phyloP scores from a whole-genome alignment of 2,888 invertebrate species.

The Pristionchus mayeri region DNA sequence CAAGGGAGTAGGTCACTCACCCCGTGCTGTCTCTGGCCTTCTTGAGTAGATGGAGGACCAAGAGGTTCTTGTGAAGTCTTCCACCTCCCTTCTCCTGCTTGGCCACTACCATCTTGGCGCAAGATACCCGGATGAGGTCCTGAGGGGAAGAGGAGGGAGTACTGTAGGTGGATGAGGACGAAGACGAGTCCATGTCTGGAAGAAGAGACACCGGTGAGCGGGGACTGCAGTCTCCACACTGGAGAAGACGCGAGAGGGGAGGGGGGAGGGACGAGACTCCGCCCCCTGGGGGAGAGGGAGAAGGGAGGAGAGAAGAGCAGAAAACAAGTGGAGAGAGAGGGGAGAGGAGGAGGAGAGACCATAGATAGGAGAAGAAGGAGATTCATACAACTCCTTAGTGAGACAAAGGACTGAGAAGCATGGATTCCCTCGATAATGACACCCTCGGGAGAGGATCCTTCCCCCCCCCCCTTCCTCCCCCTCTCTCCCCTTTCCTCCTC shows the following conservation, averaged over 20 bases:
- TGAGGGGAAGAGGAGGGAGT: too few relatives aligned
- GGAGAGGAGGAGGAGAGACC: background rate
- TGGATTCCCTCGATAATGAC: background rate
- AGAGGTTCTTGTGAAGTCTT: conserved; percentile 57
- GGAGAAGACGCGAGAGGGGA: background rate
- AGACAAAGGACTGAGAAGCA: conserved; percentile 6
- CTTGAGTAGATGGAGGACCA: conserved; percentile 59
- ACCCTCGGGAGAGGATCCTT: background rate
- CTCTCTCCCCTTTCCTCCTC: background rate
- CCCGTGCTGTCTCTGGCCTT: conserved; percentile 49
- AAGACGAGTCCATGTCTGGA: background rate
- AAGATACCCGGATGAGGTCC: conserved; percentile 58
- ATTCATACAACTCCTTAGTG: conserved; percentile 30
- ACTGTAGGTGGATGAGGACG: background rate
- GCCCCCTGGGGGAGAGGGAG: background rate
- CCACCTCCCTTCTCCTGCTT: conserved; percentile 57
- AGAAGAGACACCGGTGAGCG: background rate
- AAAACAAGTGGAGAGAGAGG: background rate
- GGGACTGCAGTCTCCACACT: background rate
- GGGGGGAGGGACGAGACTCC: background rate
- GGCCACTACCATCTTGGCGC: conserved; percentile 58
- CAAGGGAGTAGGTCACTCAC: background rate
- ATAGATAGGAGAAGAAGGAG: background rate
- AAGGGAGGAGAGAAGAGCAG: background rate
- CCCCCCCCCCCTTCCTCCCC: background rate